Evolutionary conservation across 2,113 vertebrate genomes (phyloP), one percentile per base, ranked within the genome.

Genomic region (Jaculus jaculus): DNA sequence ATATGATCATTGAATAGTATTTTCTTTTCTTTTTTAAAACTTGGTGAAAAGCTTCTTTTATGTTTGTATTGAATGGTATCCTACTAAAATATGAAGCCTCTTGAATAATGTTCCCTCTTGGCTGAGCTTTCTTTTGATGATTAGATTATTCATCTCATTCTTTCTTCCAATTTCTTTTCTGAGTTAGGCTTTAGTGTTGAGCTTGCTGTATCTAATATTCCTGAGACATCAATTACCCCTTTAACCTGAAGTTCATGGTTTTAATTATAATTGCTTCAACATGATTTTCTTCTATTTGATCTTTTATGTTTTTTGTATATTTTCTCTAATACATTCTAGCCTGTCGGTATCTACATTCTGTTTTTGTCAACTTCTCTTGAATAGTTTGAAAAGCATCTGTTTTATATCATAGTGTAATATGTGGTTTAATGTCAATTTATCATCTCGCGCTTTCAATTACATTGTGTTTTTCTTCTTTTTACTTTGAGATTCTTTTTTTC

Each of bases 241-340:
- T 65, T 1, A 94, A 73, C 66, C 42, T 65, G 20, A 4, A 85
- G 11, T 65, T 54, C 7, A 34, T 84, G 11, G 5, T 89, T 88
- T 65, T 65, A 47, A 58, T 69, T 96, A 89, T 71, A 13, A 75
- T 32, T 69, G 20, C 90, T 92, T 95, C 13, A 74, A 84, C 16
- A 88, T 34, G 39, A 2, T 61, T 94, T 96, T 89, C 34, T 87
- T 93, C 58, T 78, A 3, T 82, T 78, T 85, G 78, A 81, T 95
- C 32, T 89, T 66, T 90, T 61, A 34, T 73, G 58, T 73, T 32
- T 60, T 88, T 91, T 39, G 30, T 75, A 10, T 88, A 58, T 83
- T 73, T 77, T 30, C 68, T 85, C 16, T 83, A 80, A 34, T 77
- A n/a, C 6, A 23, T 77, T 3, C 72, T 93, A 16, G 26, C 15